Evolutionary conservation across 2,888 invertebrate genomes (phyloP).

Genomic region (Parnassius orleans): DNA sequence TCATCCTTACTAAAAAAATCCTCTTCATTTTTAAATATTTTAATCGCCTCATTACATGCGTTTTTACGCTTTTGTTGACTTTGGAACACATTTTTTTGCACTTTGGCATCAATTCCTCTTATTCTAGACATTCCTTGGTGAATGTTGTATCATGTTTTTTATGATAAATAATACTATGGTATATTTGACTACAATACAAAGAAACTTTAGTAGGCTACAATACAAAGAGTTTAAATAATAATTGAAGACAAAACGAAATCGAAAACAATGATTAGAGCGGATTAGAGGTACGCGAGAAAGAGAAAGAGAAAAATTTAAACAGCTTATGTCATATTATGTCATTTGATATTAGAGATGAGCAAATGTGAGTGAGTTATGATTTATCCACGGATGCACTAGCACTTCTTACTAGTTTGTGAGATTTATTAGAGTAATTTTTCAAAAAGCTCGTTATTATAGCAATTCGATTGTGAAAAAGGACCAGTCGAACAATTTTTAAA

Average conservation of each 20-base stretch:
- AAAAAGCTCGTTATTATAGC: no score
- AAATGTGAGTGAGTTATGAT: no score
- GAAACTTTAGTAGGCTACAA: neutral
- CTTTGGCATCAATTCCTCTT: constrained; percentile 63
- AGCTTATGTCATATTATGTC: no score
- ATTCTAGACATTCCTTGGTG: constrained; percentile 60
- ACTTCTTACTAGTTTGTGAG: no score
- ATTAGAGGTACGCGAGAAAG: no score
- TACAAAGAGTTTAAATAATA: neutral
- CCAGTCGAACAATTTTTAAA: no score
- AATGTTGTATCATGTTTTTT: constrained; percentile 23
- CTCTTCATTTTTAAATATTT: constrained; percentile 55
- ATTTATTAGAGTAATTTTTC: no score
- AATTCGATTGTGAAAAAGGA: no score
- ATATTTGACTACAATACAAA: neutral
- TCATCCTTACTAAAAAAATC: constrained; percentile 54
- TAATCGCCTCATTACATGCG: constrained; percentile 49
- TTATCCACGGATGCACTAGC: no score
- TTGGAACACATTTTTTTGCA: constrained; percentile 34
- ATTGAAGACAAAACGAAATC: constrained; percentile 9
- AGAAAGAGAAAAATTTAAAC: no score
- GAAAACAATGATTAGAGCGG: constrained; percentile 14
- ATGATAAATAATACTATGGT: constrained; percentile 4
- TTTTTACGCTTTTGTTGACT: constrained; percentile 51
- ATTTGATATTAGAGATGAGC: no score